Evolutionary conservation across 2,888 invertebrate species (phyloP).

Genomic region (Chymomyza procnemis): DNA sequence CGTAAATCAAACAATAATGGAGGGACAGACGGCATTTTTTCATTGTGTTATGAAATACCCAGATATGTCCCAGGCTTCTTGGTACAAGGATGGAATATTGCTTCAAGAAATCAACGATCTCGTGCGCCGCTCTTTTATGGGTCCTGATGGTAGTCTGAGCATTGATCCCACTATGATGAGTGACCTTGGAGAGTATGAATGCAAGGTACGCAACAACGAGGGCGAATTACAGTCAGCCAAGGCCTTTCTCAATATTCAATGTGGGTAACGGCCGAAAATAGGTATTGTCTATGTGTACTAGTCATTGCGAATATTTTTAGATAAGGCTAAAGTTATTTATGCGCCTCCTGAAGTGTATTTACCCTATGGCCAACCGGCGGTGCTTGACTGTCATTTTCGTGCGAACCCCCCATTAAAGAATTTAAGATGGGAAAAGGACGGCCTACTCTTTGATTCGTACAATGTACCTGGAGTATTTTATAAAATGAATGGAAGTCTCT

Average conservation of each 20-base stretch:
- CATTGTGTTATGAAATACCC: conserved; percentile 89
- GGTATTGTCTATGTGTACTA: background rate
- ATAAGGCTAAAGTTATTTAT: conserved; percentile 93
- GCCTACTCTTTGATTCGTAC: conserved; percentile 92
- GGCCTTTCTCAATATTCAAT: conserved; percentile 94
- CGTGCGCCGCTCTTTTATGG: conserved; percentile 81
- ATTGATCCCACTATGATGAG: conserved; percentile 88
- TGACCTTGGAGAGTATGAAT: conserved; percentile 92
- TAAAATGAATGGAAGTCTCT: conserved; percentile 90
- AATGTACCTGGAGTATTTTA: conserved; percentile 92
- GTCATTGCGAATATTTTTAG: conserved; percentile 79
- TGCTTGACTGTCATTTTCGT: conserved; percentile 93
- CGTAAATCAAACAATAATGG: conserved; percentile 91
- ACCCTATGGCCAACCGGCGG: conserved; percentile 88
- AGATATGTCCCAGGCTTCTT: conserved; percentile 81
- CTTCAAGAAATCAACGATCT: conserved; percentile 83
- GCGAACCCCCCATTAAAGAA: conserved; percentile 94
- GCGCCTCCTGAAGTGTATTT: conserved; percentile 91
- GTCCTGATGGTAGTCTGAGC: conserved; percentile 88
- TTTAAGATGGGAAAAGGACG: conserved; percentile 95
- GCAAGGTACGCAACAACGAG: conserved; percentile 86
- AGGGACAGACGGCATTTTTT: conserved; percentile 89
- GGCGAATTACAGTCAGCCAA: conserved; percentile 88
- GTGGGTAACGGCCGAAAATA: conserved; percentile 80
- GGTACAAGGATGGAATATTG: conserved; percentile 84